Evolutionary conservation across 2,888 invertebrate species (phyloP), one percentile per base, ranked within the genome.

Genomic region (Schizaphis graminum): DNA sequence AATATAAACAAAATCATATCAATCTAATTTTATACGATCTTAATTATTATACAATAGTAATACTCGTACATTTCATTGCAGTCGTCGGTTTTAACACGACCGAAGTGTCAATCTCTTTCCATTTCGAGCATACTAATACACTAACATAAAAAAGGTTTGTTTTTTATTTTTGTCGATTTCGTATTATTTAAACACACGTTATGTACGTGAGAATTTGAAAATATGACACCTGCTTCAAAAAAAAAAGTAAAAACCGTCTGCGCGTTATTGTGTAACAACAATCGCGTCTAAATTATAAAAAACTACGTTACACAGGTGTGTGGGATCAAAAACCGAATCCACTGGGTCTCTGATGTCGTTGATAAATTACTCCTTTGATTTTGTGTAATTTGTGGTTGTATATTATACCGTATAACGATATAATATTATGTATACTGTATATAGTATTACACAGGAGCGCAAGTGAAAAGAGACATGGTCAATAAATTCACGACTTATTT

Each of bases 281-380:
- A 93, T 93, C 77, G 77, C 16, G 88, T 88, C 89, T n/a, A 93
- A 93, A 93, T 93, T 93, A 53, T 93, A 67, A 56, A 77, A 89
- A 91, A 91, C 24, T 41, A 41, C 88, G 49, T 88, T 88, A 77
- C 77, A 77, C 91, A 67, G 61, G 61, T 90, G 91, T 77, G 91
- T 35, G 47, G 77, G 35, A 91, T 77, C 49, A 91, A 91, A 84
- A 77, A 91, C 84, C 53, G 35, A 53, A 84, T 91, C 41, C 28
- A 49, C 77, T 8, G 3, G 0, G 67, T 90, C 67, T 90, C 47
- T 28, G 77, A 28, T 53, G 77, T 47, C 47, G 61, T 84, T 41
- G 77, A 84, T 35, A 49, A 84, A 91, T 91, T 28, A 84, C 53
- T 77, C 28, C 13, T 84, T 84, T 53, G 49, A 53, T 41, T 77